Evolutionary conservation across 2,888 invertebrate genomes (phyloP).

Genomic region (Gisinianus flammeolus): DNA sequence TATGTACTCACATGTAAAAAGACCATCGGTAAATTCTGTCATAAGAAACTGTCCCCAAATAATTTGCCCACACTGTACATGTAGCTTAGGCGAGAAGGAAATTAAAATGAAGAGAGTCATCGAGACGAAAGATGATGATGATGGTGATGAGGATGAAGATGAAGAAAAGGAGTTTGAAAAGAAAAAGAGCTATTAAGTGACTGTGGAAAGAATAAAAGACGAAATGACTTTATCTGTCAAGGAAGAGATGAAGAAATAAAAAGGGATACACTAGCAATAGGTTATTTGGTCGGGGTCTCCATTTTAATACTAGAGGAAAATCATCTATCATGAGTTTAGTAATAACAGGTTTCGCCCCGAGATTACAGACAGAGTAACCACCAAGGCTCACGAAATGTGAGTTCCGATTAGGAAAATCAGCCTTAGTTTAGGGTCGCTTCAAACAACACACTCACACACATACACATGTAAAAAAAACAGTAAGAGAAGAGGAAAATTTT

Average conservation of each 20-base stretch:
- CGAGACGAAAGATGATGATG: background rate
- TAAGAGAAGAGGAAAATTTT: background rate
- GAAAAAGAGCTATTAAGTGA: constrained; percentile 11
- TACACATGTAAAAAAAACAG: background rate
- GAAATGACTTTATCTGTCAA: constrained; percentile 54
- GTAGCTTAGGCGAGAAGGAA: constrained; percentile 39
- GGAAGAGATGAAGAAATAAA: constrained; percentile 45
- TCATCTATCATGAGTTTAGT: constrained; percentile 58
- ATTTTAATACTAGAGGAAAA: constrained; percentile 45
- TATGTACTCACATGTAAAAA: too few species aligned
- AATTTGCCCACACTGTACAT: too few species aligned
- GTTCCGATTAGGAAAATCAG: constrained; percentile 59
- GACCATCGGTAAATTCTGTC: too few species aligned
- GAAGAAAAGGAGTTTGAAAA: constrained; percentile 5
- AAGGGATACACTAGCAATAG: constrained; percentile 19
- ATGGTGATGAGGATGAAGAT: constrained; percentile 5
- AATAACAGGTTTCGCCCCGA: constrained; percentile 58
- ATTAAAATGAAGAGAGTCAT: background rate
- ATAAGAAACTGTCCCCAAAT: too few species aligned
- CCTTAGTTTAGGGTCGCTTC: constrained; percentile 34
- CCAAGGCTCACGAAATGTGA: constrained; percentile 59
- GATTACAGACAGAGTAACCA: constrained; percentile 58
- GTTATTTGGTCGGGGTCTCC: constrained; percentile 37
- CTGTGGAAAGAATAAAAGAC: constrained; percentile 27
- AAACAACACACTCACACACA: too few species aligned